Conservation (phyloP, 1,140 invertebrate genomes). For the Cardiocondyla obscurior region DNA sequence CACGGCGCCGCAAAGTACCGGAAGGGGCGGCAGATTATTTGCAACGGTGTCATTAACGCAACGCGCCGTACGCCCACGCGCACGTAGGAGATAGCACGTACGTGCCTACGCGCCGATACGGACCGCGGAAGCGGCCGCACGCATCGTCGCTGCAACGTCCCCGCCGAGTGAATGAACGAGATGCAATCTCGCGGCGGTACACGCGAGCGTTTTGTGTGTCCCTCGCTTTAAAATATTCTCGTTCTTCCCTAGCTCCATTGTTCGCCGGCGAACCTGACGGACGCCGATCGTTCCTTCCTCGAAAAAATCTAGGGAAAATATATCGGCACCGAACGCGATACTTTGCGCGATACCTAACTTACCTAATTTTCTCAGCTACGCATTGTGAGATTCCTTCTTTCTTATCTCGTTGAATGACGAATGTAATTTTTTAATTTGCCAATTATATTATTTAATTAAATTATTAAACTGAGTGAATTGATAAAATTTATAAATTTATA, state of each 20-base stretch:
- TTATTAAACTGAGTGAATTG: no score
- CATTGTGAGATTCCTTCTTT: no score
- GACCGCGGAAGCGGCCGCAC: not conserved
- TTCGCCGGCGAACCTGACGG: not conserved
- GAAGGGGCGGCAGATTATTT: slow-evolving; percentile 18
- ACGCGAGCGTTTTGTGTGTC: not conserved
- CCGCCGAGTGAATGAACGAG: slow-evolving; percentile 26
- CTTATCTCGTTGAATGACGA: not conserved
- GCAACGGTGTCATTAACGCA: slow-evolving; percentile 25
- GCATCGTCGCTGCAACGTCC: not conserved
- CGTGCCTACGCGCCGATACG: slow-evolving; percentile 5
- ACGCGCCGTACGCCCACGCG: not conserved
- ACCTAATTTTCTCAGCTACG: not conserved
- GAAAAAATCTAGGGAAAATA: not conserved
- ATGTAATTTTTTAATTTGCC: no score
- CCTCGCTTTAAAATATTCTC: slow-evolving; percentile 15
- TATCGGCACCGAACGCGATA: not conserved
- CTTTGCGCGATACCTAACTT: not conserved
- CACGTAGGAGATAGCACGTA: not conserved
- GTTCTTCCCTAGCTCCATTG: slow-evolving; percentile 1
- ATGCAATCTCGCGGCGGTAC: slow-evolving; percentile 5
- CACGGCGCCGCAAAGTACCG: not conserved
- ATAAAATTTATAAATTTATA: no score
- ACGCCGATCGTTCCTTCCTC: not conserved
- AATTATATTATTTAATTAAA: no score